These are phyloP conservation scores for Cephus cinctus DNA, from an alignment of 1,140 invertebrate genomes.

Conservation along the genomic window DNA sequence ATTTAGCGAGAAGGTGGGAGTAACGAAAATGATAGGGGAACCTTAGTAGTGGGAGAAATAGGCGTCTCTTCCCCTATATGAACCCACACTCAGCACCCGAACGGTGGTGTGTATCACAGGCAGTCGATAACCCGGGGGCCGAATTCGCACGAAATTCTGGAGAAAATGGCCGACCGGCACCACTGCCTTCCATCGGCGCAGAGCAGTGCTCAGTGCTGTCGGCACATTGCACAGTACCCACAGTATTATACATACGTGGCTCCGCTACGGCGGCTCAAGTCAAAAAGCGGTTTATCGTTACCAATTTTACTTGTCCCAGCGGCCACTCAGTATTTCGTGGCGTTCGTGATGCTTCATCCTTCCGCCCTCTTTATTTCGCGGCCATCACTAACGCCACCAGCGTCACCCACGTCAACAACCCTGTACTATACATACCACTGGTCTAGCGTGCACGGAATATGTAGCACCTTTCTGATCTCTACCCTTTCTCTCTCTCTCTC, in stretches of 20 bases:
- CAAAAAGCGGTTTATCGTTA: not conserved
- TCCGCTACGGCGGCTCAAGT: not conserved
- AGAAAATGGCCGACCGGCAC: slow-evolving; percentile 43
- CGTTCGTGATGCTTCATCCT: too few relatives aligned
- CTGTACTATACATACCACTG: too few relatives aligned
- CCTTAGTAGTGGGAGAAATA: slow-evolving; percentile 4
- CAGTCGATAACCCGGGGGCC: slow-evolving; percentile 44
- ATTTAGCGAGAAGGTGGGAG: slow-evolving; percentile 2
- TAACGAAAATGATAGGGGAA: not conserved
- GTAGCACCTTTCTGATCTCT: too few relatives aligned
- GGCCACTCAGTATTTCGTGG: too few relatives aligned
- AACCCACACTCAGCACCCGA: slow-evolving; percentile 9
- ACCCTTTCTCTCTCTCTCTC: slow-evolving; percentile 3
- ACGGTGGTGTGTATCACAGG: too few relatives aligned
- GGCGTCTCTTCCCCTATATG: slow-evolving; percentile 16
- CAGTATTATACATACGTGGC: slow-evolving; percentile 1
- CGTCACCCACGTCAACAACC: too few relatives aligned
- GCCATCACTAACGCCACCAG: too few relatives aligned
- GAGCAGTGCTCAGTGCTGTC: too few relatives aligned
- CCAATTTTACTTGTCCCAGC: too few relatives aligned
- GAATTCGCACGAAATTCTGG: slow-evolving; percentile 43
- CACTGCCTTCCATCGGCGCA: too few relatives aligned
- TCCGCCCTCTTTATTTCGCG: too few relatives aligned
- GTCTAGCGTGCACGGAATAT: too few relatives aligned
- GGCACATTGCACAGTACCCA: slow-evolving; percentile 4